phyloP scores from a whole-genome alignment of 2,888 invertebrate genomes.

The Epinotia demarniana region DNA sequence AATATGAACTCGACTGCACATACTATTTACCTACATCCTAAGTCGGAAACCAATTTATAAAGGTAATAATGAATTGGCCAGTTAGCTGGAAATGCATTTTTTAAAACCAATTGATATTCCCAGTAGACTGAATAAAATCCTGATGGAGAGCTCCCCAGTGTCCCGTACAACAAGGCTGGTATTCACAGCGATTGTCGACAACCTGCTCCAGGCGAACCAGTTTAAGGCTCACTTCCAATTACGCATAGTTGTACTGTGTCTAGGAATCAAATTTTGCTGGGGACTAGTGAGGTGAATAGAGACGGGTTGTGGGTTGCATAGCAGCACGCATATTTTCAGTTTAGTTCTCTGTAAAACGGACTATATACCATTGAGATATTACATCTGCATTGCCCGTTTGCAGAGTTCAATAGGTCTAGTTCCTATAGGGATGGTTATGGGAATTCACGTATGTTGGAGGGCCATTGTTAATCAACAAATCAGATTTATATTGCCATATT shows the following conservation, averaged over 20 bases:
- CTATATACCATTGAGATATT: conserved; percentile 39
- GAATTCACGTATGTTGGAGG: background rate
- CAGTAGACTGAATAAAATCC: conserved; percentile 29
- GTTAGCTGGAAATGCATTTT: conserved; percentile 23
- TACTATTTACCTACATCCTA: background rate
- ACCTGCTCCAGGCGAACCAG: background rate
- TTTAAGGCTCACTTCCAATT: background rate
- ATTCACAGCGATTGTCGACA: background rate
- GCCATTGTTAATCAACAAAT: conserved; percentile 8
- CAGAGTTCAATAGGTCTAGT: conserved; percentile 13
- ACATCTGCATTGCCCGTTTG: conserved; percentile 32
- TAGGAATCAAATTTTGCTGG: no score
- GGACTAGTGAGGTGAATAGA: background rate
- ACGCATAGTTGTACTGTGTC: background rate
- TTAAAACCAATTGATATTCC: conserved; percentile 40
- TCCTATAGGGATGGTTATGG: conserved; percentile 13
- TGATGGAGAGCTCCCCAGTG: conserved; percentile 36
- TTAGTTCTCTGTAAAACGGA: conserved; percentile 32
- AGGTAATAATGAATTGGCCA: conserved; percentile 3
- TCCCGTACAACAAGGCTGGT: conserved; percentile 19
- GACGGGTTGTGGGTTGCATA: background rate
- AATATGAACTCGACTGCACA: background rate
- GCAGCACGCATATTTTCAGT: conserved; percentile 42
- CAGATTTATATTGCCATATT: background rate
- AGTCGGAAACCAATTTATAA: background rate